Evolutionary conservation across 1,140 invertebrate genomes (phyloP).

Genomic region (Scaptomyza graminum): DNA sequence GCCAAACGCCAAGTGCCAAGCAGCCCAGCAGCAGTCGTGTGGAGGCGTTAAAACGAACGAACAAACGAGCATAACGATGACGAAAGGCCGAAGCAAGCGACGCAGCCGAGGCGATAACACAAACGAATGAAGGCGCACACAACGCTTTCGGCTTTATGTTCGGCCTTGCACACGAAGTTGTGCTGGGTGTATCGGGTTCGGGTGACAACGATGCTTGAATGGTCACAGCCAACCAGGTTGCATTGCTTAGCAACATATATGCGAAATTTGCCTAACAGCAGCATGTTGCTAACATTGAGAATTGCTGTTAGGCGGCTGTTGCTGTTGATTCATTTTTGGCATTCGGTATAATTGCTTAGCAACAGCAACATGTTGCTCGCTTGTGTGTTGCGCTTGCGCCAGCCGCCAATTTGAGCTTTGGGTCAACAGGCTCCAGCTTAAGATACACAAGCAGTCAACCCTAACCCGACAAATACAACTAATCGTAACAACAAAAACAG

Average conservation of each 20-base stretch:
- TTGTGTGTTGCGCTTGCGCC: slow-evolving; percentile 34
- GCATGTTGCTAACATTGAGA: slow-evolving; percentile 32
- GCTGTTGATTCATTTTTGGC: slow-evolving; percentile 1
- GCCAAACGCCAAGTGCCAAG: slow-evolving; percentile 20
- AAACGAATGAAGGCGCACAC: neutral
- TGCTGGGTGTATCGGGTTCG: slow-evolving; percentile 1
- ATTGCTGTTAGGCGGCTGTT: slow-evolving; percentile 7
- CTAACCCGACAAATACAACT: neutral
- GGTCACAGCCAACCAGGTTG: slow-evolving; percentile 58
- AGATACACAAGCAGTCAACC: slow-evolving; percentile 4
- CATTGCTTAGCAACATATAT: slow-evolving; percentile 18
- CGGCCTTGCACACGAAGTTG: neutral
- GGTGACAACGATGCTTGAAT: slow-evolving; percentile 18
- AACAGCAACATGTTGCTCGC: slow-evolving; percentile 17
- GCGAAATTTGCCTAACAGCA: slow-evolving; percentile 5
- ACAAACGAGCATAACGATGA: slow-evolving; percentile 19
- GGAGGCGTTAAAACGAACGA: slow-evolving; percentile 25
- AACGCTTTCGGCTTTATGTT: neutral
- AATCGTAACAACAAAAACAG: neutral
- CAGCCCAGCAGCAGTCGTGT: slow-evolving; percentile 32
- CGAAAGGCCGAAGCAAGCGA: slow-evolving; percentile 3
- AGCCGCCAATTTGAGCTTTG: slow-evolving; percentile 22
- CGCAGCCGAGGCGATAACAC: slow-evolving; percentile 12
- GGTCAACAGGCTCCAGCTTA: neutral
- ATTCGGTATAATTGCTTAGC: too few species aligned